Evolutionary conservation across 1,140 invertebrate species (phyloP).

Genomic region (Lycorma delicatula): DNA sequence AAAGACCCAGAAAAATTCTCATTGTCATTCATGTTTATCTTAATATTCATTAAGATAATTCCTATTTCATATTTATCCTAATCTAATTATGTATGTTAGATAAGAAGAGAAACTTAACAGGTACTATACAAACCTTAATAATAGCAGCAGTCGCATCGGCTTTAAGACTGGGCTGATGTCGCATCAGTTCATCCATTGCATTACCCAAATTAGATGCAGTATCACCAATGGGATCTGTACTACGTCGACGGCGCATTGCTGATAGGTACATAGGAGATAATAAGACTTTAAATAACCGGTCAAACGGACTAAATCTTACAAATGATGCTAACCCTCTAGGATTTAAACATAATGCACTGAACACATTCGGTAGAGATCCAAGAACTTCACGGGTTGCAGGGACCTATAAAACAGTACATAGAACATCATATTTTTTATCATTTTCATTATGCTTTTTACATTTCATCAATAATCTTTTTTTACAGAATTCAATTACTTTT

Average conservation of each 20-base stretch:
- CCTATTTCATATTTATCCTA: too few relatives aligned
- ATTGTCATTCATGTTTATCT: not conserved
- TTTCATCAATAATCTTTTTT: too few relatives aligned
- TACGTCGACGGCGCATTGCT: constrained; percentile 74
- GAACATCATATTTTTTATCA: too few relatives aligned
- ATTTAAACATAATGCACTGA: constrained; percentile 84
- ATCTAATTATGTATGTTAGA: too few relatives aligned
- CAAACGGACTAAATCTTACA: constrained; percentile 73
- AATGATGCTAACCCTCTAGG: constrained; percentile 73
- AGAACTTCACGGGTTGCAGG: constrained; percentile 84
- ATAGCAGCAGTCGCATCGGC: constrained; percentile 72
- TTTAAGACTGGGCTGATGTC: constrained; percentile 81
- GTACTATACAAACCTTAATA: constrained; percentile 48
- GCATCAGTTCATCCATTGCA: constrained; percentile 89
- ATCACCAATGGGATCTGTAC: constrained; percentile 74
- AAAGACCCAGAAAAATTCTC: too few relatives aligned
- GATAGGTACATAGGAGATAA: constrained; percentile 75
- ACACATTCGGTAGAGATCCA: constrained; percentile 82
- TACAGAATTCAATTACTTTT: too few relatives aligned
- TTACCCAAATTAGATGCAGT: constrained; percentile 85
- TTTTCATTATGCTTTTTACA: too few relatives aligned
- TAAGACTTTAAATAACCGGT: constrained; percentile 73
- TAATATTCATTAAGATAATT: not conserved
- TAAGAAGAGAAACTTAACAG: too few relatives aligned
- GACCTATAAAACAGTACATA: constrained; percentile 41